These are phyloP conservation scores for Raja brachyura DNA, from an alignment of 2,113 vertebrate species.

Conservation along the genomic window DNA sequence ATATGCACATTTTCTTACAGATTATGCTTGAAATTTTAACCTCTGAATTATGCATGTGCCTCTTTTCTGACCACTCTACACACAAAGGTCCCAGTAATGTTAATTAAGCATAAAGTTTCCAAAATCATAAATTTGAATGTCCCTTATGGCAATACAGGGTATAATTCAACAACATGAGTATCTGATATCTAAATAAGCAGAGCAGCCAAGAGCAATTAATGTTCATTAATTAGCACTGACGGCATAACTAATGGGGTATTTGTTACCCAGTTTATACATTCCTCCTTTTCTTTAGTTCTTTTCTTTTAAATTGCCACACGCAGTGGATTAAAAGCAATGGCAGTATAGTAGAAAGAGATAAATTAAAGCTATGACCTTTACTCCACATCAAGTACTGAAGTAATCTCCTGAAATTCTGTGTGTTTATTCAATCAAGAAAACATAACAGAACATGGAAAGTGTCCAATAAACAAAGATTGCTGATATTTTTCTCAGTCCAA, in stretches of 20 bases:
- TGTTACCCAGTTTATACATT: not conserved
- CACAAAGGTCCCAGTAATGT: not conserved
- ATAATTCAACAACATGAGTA: not conserved
- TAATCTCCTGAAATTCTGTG: not conserved
- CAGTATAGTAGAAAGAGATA: not conserved
- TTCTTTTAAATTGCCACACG: not conserved
- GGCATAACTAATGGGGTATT: not conserved
- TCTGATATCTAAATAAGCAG: not conserved
- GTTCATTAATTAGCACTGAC: not conserved
- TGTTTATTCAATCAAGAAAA: not conserved
- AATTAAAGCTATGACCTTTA: not conserved
- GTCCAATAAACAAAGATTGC: not conserved
- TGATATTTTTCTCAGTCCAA: not conserved
- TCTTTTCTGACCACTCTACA: not conserved
- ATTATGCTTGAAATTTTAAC: not conserved
- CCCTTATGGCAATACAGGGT: not conserved
- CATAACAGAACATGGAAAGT: not conserved
- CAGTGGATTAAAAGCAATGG: not conserved
- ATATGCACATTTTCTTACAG: not conserved
- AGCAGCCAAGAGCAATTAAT: not conserved
- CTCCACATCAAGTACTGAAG: not conserved
- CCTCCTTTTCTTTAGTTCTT: not conserved
- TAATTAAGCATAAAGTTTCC: not conserved
- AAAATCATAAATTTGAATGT: not conserved
- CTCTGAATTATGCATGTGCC: not conserved